Evolutionary conservation across 1,140 invertebrate species (phyloP).

Genomic region (Lasioglossum baleicum): DNA sequence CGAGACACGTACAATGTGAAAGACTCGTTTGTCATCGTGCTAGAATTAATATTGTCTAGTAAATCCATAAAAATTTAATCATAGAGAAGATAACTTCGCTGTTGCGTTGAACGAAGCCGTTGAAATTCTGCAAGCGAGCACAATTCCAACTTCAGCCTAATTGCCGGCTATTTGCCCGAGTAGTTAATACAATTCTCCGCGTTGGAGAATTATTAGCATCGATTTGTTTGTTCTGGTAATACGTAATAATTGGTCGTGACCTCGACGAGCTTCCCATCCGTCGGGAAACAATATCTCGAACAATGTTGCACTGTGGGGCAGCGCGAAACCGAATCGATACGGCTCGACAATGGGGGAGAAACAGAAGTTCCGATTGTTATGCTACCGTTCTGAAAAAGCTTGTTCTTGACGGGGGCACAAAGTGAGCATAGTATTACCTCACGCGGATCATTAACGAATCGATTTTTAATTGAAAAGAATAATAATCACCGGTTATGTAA

Average conservation of each 20-base stretch:
- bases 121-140: no score
- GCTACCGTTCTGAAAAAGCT: neutral
- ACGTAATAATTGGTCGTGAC: neutral
- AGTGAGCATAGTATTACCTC: no score
- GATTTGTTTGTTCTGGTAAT: neutral
- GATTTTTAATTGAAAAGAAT: no score
- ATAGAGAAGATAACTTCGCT: neutral
- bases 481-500: no score
- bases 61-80: no score
- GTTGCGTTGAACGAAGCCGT: neutral
- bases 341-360: neutral
- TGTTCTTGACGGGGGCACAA: neutral
- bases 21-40: no score
- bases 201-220: conserved; percentile 7
- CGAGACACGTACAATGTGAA: no score
- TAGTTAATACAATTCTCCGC: neutral
- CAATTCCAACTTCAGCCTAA: neutral
- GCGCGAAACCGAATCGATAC: neutral
- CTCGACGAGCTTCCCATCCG: neutral
- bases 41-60: no score
- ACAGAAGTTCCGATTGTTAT: neutral
- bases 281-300: conserved; percentile 14
- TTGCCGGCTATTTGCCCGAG: neutral
- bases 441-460: no score
- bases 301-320: neutral